Base-by-base conservation (phyloP, 2,888 invertebrate species). In the Drosophila eohydei region DNA sequence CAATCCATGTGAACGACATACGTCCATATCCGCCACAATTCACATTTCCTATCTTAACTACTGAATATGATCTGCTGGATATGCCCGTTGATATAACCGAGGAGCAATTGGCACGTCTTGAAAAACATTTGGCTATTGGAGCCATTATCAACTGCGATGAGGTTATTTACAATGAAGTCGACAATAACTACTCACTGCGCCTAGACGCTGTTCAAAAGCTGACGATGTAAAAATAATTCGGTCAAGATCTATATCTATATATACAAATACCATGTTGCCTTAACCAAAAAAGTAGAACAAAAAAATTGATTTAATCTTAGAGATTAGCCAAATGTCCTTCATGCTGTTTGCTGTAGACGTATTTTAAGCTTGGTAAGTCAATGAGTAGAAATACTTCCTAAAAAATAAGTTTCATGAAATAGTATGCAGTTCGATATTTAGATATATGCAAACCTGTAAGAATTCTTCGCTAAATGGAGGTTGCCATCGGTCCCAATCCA, bases 1-100 rank as follows among this genome's bases (percentile, higher is more conserved):
- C 83, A 6, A 80, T 89, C 2, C 78, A 82, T 48, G 82, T 93
- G 0, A 63, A 86, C 3, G 73, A 91, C 16, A 92, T 93, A 57
- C 88, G 90, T 0, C 88, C 82, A 32, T 92, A 92, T 83, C 93
- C 93, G 3, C 74, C 84, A 32, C 90, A 92, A 48, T 92, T 92
- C 63, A 84, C 73, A 0, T 90, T 72, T 55, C 92, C 92, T 0
- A 78, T 91, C 38, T 61, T 90, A 64, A 92, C 92, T 7, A 71
- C 77, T 11, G 89, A 90, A 59, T 91, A 88, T 60, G 84, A 80
- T 48, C 78, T 93, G 58, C 67, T 80, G 44, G 92, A 88, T 89
- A 41, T 71, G 63, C 65, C 63, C 8, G 36, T 0, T 9, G 28
- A 76, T 0, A 3, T 50, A 11, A 69, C 38, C 36, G 57, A 60